Percentiles rank a stretch among this genome's conserved stretches.
Conservation (phyloP, 2,888 invertebrate genomes). For the Toxonevra muliebris region DNA sequence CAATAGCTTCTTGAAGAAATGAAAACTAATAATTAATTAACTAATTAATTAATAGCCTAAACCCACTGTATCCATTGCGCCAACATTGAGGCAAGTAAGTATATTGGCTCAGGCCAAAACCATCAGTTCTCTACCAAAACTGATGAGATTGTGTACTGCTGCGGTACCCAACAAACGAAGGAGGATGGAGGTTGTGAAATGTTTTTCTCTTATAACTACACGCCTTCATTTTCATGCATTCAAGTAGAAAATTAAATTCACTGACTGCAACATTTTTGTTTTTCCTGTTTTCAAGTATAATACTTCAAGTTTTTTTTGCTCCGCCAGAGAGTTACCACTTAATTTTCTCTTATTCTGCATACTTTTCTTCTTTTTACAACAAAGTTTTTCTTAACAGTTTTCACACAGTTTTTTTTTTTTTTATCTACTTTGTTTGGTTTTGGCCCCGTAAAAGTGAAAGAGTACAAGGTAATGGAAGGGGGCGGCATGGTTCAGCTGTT, state of each 20-base stretch:
- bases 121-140: background rate
- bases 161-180: background rate
- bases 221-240: slow-evolving; percentile 39
- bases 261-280: slow-evolving; percentile 31
- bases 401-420: background rate
- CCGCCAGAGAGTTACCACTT: slow-evolving; percentile 4
- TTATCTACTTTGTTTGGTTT: background rate
- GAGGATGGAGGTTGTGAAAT: background rate
- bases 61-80: too few relatives aligned
- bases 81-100: too few relatives aligned
- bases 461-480: too few relatives aligned
- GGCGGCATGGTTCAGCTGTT: too few relatives aligned
- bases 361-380: slow-evolving; percentile 3
- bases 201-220: background rate
- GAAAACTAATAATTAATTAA: too few relatives aligned
- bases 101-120: too few relatives aligned
- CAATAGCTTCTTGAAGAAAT: too few relatives aligned
- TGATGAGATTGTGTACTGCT: background rate
- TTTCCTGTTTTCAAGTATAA: background rate
- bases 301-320: slow-evolving; percentile 1
- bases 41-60: too few relatives aligned
- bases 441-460: too few relatives aligned
- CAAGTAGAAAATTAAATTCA: slow-evolving; percentile 56
- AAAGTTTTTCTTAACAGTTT: background rate
- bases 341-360: slow-evolving; percentile 34